Evolutionary conservation across 2,888 invertebrate species (phyloP).

Genomic region (Mycogona germanica): DNA sequence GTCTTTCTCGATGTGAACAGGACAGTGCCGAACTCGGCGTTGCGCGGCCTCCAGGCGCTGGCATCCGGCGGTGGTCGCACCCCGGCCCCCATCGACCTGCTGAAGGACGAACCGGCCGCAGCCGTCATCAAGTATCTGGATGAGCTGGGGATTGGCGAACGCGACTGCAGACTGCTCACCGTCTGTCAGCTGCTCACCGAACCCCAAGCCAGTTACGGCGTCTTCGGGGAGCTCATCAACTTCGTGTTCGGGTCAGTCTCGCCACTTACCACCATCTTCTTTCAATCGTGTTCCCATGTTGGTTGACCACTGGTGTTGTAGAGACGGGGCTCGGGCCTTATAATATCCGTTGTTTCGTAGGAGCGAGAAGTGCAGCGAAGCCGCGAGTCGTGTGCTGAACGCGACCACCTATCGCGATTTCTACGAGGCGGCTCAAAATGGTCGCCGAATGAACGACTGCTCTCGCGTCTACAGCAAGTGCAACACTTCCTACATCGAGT

Average conservation of each 20-base stretch:
- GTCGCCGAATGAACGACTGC: conserved; percentile 12
- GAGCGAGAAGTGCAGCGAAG: not conserved
- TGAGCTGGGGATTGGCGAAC: not conserved
- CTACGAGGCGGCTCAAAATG: conserved; percentile 12
- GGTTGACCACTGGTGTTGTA: not conserved
- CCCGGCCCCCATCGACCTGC: conserved; percentile 10
- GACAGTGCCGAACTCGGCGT: not conserved
- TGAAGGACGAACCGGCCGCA: not conserved
- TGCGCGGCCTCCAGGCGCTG: conserved; percentile 1
- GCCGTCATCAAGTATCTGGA: conserved; percentile 11
- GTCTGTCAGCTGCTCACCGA: conserved; percentile 13
- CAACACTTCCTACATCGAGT: conserved; percentile 9
- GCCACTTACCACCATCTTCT: not conserved
- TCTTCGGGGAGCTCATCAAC: conserved; percentile 14
- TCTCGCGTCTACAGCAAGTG: not conserved
- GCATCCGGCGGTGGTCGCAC: not conserved
- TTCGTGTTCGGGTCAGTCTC: conserved; percentile 14
- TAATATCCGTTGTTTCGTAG: not conserved
- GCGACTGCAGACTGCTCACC: conserved; percentile 4
- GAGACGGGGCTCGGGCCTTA: too few relatives aligned
- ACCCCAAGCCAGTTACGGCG: conserved; percentile 17
- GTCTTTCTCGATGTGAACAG: too few relatives aligned
- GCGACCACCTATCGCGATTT: not conserved
- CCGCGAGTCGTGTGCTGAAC: not conserved
- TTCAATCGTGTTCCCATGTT: not conserved